A percentile compares a stretch with the other conserved stretches of the same genome.
Evolutionary conservation across 1,140 invertebrate genomes (phyloP).

Genomic region (Octopus sinensis): DNA sequence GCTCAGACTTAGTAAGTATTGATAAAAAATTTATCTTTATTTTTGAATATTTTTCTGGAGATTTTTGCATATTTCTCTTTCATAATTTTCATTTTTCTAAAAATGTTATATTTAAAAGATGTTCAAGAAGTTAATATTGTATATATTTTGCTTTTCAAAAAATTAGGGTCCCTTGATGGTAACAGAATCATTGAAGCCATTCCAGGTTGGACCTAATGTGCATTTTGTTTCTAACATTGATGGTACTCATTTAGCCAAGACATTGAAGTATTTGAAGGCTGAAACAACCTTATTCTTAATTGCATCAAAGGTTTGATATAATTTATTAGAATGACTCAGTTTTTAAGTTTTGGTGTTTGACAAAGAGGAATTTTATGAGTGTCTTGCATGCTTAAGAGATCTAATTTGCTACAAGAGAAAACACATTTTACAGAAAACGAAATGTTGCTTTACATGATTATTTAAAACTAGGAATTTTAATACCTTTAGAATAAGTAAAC

Average conservation of each 20-base stretch:
- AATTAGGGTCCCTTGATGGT: slow-evolving; percentile 93
- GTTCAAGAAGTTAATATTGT: no score
- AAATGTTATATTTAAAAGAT: no score
- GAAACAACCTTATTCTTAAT: slow-evolving; percentile 97
- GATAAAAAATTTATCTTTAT: neutral
- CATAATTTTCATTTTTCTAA: no score
- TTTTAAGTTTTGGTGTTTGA: neutral
- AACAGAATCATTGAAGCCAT: slow-evolving; percentile 93
- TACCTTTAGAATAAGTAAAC: no score
- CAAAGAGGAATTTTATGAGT: no score
- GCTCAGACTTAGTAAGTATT: slow-evolving; percentile 82
- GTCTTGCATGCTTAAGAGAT: neutral
- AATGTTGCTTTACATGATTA: no score
- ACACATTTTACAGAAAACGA: neutral
- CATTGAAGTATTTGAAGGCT: slow-evolving; percentile 83
- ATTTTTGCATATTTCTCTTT: neutral
- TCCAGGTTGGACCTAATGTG: slow-evolving; percentile 77
- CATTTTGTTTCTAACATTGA: slow-evolving; percentile 99
- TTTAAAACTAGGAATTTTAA: no score
- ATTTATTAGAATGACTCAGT: neutral
- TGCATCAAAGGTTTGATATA: slow-evolving; percentile 76
- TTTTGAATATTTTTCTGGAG: neutral
- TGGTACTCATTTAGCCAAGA: slow-evolving; percentile 95
- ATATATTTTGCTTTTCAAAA: no score
- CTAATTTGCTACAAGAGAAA: neutral